phyloP scores from a whole-genome alignment of 2,797 vertebrate species.

The Enteromius unitaeniatus region DNA sequence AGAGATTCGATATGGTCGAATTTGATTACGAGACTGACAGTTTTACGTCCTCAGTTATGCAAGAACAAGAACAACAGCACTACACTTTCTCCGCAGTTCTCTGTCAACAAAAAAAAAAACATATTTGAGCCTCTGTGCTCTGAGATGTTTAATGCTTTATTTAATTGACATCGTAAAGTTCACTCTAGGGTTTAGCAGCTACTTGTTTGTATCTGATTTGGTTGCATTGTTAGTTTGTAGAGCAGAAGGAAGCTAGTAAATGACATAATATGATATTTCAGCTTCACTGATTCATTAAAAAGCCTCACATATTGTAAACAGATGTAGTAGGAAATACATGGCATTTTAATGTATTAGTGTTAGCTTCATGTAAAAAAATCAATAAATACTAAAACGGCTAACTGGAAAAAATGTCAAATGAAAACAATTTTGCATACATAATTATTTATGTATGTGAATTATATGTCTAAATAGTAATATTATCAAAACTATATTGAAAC shows the following conservation, averaged over 20 bases:
- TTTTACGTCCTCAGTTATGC: neutral
- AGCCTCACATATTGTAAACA: neutral
- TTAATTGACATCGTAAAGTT: neutral
- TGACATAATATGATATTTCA: neutral
- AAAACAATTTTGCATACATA: too few species aligned
- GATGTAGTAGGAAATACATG: neutral
- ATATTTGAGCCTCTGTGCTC: too few species aligned
- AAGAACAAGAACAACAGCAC: neutral
- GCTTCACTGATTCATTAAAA: neutral
- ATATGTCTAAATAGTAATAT: neutral
- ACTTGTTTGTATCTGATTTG: neutral
- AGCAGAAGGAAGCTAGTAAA: neutral
- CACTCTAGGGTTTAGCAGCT: neutral
- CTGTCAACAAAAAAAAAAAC: too few species aligned
- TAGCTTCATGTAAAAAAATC: neutral
- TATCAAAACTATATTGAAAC: too few species aligned
- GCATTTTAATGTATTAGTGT: neutral
- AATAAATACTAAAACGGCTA: neutral
- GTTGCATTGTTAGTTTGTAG: neutral
- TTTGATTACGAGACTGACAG: conserved; percentile 21
- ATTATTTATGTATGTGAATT: neutral
- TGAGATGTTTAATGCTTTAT: neutral
- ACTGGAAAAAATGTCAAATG: neutral
- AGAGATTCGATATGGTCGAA: neutral
- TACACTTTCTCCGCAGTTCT: neutral